phyloP scores from a whole-genome alignment of 2,113 vertebrate genomes.

The Carassius gibelio region DNA sequence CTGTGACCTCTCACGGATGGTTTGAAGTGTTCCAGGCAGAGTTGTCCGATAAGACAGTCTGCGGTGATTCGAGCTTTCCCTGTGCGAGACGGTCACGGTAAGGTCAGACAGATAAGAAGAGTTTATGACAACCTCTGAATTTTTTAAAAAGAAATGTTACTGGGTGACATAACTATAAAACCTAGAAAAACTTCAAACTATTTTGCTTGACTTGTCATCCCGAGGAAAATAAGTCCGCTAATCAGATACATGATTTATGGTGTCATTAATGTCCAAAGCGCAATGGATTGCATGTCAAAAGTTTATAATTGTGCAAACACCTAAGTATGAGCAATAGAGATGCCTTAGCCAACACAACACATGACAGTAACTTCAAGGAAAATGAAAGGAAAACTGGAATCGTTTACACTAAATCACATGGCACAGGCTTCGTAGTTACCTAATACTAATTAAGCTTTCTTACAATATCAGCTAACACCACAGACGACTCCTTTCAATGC shows the following conservation, averaged over 20 bases:
- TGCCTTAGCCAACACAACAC: not conserved
- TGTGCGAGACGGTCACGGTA: not conserved
- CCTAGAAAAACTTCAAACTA: not conserved
- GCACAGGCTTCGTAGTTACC: not conserved
- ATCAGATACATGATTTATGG: not conserved
- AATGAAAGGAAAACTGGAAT: not conserved
- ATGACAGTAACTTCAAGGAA: not conserved
- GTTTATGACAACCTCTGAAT: slow-evolving; percentile 2
- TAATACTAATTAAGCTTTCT: not conserved
- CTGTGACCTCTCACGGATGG: slow-evolving; percentile 14
- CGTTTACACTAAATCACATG: not conserved
- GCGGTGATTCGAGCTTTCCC: not conserved
- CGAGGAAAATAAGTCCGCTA: no score
- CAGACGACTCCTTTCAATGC: not conserved
- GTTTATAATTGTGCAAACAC: not conserved
- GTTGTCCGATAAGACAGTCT: not conserved
- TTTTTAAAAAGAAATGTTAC: not conserved
- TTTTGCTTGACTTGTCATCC: not conserved
- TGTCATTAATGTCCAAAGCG: not conserved
- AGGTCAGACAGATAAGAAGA: slow-evolving; percentile 5
- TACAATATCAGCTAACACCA: not conserved
- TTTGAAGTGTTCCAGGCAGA: not conserved
- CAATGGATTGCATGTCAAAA: not conserved
- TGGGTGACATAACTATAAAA: not conserved
- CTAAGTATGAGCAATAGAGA: not conserved